phyloP scores from a whole-genome alignment of 2,797 vertebrate species.

The Anniella stebbinsi region DNA sequence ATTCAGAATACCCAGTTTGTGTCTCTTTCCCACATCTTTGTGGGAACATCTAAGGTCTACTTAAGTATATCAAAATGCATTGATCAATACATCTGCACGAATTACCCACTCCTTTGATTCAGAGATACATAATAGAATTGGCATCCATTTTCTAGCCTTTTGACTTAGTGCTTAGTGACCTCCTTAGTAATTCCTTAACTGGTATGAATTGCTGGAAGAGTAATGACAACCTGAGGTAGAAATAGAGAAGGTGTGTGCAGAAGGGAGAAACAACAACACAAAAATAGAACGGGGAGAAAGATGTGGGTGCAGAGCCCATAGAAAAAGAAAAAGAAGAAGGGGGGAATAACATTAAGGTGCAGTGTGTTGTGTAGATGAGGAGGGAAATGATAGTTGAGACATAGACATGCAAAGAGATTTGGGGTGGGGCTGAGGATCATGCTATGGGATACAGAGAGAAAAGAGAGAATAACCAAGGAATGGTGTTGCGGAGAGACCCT shows the following conservation, averaged over 20 bases:
- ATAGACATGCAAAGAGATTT: neutral
- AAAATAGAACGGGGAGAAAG: neutral
- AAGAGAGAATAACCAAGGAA: neutral
- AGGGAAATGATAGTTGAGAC: neutral
- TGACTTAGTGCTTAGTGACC: no score
- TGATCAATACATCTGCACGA: neutral
- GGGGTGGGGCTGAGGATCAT: no score
- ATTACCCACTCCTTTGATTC: neutral
- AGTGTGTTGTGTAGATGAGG: no score
- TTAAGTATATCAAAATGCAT: neutral
- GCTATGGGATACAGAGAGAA: neutral
- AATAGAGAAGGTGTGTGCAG: neutral
- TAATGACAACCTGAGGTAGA: neutral
- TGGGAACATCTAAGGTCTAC: neutral
- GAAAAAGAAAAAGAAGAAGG: no score
- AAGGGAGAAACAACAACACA: neutral
- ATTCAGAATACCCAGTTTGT: neutral
- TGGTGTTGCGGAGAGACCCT: no score
- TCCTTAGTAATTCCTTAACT: neutral
- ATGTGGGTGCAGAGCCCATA: neutral
- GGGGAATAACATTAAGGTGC: no score
- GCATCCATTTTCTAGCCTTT: neutral
- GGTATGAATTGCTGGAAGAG: neutral
- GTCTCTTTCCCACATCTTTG: neutral
- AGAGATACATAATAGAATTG: neutral